Evolutionary conservation across 2,797 vertebrate species (phyloP).

Genomic region (Paedocypris micromegethes): DNA sequence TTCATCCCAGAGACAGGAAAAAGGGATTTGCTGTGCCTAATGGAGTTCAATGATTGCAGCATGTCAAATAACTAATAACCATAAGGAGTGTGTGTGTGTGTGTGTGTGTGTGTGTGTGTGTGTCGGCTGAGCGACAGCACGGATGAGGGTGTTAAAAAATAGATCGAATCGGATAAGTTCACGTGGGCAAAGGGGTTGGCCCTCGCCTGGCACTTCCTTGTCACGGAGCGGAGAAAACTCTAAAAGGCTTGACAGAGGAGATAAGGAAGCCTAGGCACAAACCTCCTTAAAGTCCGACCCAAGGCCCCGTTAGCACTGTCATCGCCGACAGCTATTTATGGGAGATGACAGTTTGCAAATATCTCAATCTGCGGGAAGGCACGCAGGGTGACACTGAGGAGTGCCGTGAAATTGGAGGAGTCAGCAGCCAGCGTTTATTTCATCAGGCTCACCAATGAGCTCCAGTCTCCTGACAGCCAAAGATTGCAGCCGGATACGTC

Average conservation of each 20-base stretch:
- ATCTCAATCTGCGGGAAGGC: slow-evolving; percentile 94
- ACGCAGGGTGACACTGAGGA: slow-evolving; percentile 81
- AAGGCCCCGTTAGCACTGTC: slow-evolving; percentile 64
- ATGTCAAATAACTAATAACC: slow-evolving; percentile 64
- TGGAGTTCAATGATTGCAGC: slow-evolving; percentile 72
- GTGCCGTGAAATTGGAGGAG: slow-evolving; percentile 86
- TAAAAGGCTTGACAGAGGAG: slow-evolving; percentile 48
- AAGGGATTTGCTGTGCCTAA: slow-evolving; percentile 68
- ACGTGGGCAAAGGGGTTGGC: slow-evolving; percentile 38
- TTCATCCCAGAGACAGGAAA: slow-evolving; percentile 62
- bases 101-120: slow-evolving; percentile 26
- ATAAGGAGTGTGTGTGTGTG: slow-evolving; percentile 49
- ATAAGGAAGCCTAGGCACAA: slow-evolving; percentile 55
- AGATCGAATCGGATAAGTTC: slow-evolving; percentile 49
- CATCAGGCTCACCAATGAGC: slow-evolving; percentile 84
- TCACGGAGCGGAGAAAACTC: slow-evolving; percentile 51
- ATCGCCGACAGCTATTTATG: slow-evolving; percentile 89
- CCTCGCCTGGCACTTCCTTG: slow-evolving; percentile 49
- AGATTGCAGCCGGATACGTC: slow-evolving; percentile 67
- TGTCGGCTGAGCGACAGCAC: slow-evolving; percentile 57
- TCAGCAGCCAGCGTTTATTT: slow-evolving; percentile 93
- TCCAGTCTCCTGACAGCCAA: slow-evolving; percentile 75
- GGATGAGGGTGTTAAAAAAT: slow-evolving; percentile 42
- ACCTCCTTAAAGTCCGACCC: slow-evolving; percentile 59
- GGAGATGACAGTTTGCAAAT: slow-evolving; percentile 99